A percentile compares a stretch with the other conserved stretches of the same genome.
Evolutionary conservation across 2,797 vertebrate species (phyloP).

Genomic region (Phataginus tricuspis): DNA sequence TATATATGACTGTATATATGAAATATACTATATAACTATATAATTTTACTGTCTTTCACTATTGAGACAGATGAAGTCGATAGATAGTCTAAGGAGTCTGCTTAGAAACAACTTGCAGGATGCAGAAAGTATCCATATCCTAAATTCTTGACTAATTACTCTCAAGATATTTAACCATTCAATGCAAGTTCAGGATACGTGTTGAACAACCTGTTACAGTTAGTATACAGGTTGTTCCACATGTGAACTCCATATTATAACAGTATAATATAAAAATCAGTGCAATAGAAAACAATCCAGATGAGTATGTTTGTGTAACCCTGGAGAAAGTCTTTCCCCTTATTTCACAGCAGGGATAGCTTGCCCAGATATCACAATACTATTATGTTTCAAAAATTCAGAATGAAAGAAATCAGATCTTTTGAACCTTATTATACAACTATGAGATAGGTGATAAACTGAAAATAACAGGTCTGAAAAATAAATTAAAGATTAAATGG

Average conservation of each 20-base stretch:
- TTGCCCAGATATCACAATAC: not conserved
- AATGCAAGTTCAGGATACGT: not conserved
- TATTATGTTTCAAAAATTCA: constrained; percentile 57
- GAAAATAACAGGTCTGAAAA: constrained; percentile 69
- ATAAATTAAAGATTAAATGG: constrained; percentile 74
- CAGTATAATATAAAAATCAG: not conserved
- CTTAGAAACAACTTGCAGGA: not conserved
- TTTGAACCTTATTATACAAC: constrained; percentile 65
- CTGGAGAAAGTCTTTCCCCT: not conserved
- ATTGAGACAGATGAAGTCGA: not conserved
- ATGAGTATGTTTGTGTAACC: constrained; percentile 48
- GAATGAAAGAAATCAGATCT: constrained; percentile 14
- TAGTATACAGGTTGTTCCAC: not conserved
- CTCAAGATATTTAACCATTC: not conserved
- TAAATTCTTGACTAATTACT: not conserved
- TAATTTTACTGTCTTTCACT: not conserved
- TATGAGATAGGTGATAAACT: constrained; percentile 72
- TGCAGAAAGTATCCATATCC: not conserved
- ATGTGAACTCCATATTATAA: not conserved
- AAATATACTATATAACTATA: not conserved
- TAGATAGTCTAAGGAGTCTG: not conserved
- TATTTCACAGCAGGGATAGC: constrained; percentile 46
- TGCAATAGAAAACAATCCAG: constrained; percentile 4
- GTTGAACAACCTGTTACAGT: not conserved
- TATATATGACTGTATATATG: not conserved